Evolutionary conservation across 1,140 invertebrate species (phyloP), one percentile per base, ranked within the genome.

Genomic region (Drosophila sulfurigaster): DNA sequence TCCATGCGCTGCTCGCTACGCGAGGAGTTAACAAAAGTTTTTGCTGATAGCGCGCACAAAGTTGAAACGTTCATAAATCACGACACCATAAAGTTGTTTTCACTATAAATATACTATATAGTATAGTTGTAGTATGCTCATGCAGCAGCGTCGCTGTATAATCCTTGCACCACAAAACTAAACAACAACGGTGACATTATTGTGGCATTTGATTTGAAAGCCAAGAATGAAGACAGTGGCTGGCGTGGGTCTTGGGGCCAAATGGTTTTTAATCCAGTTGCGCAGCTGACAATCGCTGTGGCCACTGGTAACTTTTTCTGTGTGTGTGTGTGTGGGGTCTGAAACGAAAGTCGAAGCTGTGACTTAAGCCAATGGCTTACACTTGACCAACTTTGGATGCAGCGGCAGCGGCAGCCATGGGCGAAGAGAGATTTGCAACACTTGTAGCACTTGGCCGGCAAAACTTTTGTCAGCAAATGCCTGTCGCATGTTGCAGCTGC

Each of bases 31-130:
- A 73, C 72, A 75, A 89, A 89, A 89, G 64, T 77, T 89, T 89
- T 81, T 79, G 78, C 85, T 81, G 85, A 89, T 89, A 89, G 81
- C 85, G 85, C 88, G 78, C 35, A 68, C 77, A 89, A 89, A 89
- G 85, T 89, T 89, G 81, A 79, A 89, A 89, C 81, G 85, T 81
- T 85, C 85, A 89, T 89, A 89, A 89, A 89, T 89, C 85, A 89
- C 85, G 75, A 89, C 85, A 89, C 85, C 86, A 89, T 71, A 79
- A 89, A 89, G 65, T 89, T 85, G 72, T 85, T 85, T 79, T 81
- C 81, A 73, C 75, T 89, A 81, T 73, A 89, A 89, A 89, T 81
- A 85, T 89, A 20, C 11, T 10, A n/a, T 38, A 16, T 38, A 38
- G 7, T 11, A 32, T 32, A 32, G 30, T 32, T 25, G 7, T 32